Percentiles rank a stretch among this genome's conserved stretches.
Evolutionary conservation across 1,140 invertebrate genomes (phyloP).

Genomic region (Drosophila truncata): DNA sequence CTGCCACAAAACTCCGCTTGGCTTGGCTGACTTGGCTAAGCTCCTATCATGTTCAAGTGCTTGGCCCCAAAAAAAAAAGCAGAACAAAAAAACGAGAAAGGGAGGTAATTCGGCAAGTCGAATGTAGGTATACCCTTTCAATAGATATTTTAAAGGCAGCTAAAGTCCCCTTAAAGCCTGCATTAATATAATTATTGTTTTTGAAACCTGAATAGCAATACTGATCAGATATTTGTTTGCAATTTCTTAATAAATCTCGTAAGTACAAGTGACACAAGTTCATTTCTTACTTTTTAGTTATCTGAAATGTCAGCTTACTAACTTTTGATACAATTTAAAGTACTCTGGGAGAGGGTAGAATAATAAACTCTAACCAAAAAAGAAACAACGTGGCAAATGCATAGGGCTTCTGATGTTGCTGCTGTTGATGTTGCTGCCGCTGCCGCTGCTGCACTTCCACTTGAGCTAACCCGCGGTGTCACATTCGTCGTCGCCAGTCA

Average conservation of each 20-base stretch:
- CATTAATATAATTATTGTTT: neutral
- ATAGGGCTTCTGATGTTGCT: conserved; percentile 67
- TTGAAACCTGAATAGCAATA: neutral
- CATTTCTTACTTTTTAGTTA: neutral
- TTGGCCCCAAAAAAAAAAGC: conserved; percentile 74
- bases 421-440: conserved; percentile 12
- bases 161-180: neutral
- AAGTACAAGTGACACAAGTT: neutral
- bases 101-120: neutral
- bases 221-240: neutral
- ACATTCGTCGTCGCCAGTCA: conserved; percentile 54
- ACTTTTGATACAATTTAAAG: neutral
- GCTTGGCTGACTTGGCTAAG: conserved; percentile 70
- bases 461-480: conserved; percentile 67
- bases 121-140: neutral
- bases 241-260: neutral
- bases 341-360: neutral
- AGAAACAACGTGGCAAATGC: conserved; percentile 37
- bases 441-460: conserved; percentile 66
- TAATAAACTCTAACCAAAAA: conserved; percentile 42
- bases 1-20: conserved; percentile 63
- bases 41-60: conserved; percentile 81
- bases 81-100: conserved; percentile 15
- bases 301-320: neutral
- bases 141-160: neutral